These are phyloP conservation scores for Rhogogaster chlorosoma DNA, from an alignment of 2,888 invertebrate genomes.

Conservation along the genomic window DNA sequence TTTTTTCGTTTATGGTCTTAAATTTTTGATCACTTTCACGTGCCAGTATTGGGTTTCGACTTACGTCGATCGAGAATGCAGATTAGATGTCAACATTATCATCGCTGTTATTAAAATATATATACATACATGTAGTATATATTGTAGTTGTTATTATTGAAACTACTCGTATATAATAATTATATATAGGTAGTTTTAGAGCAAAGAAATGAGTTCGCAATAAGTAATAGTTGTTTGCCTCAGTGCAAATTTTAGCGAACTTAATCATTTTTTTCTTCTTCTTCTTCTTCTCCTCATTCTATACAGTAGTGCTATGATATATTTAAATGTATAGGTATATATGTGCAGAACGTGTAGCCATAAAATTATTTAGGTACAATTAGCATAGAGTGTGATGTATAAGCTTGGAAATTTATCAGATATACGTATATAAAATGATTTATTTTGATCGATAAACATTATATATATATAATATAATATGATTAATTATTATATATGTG, in stretches of 20 bases:
- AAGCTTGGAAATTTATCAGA: not conserved
- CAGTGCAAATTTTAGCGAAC: not conserved
- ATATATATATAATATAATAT: not conserved
- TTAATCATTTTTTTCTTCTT: not conserved
- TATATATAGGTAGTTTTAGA: conserved; percentile 10
- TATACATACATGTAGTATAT: conserved; percentile 3
- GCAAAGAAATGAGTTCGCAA: not conserved
- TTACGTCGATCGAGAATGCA: conserved; percentile 38
- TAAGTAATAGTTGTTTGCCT: not conserved
- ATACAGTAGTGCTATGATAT: conserved; percentile 35
- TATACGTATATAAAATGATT: not conserved
- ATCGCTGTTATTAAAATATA: conserved; percentile 30
- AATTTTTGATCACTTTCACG: conserved; percentile 18
- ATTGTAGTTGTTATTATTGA: conserved; percentile 3
- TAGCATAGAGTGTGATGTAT: not conserved
- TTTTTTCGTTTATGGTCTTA: not conserved
- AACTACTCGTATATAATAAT: conserved; percentile 37
- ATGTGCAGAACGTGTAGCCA: conserved; percentile 8
- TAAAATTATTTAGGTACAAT: conserved; percentile 16
- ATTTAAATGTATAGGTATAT: not conserved
- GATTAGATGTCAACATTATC: conserved; percentile 10
- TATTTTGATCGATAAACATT: not conserved
- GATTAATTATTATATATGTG: not conserved
- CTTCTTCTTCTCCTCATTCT: not conserved
- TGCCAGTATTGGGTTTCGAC: conserved; percentile 44